Evolutionary conservation across 2,113 vertebrate species (phyloP).

Genomic region (Stegastes partitus): DNA sequence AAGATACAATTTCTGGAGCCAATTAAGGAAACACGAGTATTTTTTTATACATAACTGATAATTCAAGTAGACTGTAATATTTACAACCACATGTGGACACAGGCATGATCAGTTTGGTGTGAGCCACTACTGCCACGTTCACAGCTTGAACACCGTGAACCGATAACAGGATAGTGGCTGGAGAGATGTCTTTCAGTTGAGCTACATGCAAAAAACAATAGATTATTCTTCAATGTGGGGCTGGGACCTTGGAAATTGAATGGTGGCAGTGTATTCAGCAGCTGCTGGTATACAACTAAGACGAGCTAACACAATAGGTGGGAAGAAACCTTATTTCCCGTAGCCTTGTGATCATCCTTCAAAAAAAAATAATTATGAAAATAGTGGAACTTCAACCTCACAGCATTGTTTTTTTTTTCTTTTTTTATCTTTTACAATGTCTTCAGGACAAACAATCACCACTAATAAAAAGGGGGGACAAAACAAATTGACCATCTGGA

Average conservation of each 20-base stretch:
- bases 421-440: too few relatives aligned
- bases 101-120: slow-evolving; percentile 30
- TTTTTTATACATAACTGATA: slow-evolving; percentile 42
- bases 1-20: slow-evolving; percentile 36
- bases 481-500: slow-evolving; percentile 76
- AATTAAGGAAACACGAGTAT: slow-evolving; percentile 47
- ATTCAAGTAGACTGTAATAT: slow-evolving; percentile 60
- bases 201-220: slow-evolving; percentile 59
- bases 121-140: slow-evolving; percentile 32
- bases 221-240: slow-evolving; percentile 50
- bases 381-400: slow-evolving; percentile 89
- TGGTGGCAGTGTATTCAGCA: slow-evolving; percentile 84
- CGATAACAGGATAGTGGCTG: slow-evolving; percentile 34
- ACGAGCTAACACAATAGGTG: slow-evolving; percentile 56
- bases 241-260: slow-evolving; percentile 75
- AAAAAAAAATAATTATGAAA: slow-evolving; percentile 75
- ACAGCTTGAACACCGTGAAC: slow-evolving; percentile 25
- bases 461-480: slow-evolving; percentile 88
- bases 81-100: slow-evolving; percentile 61
- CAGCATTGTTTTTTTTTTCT: slow-evolving; percentile 91
- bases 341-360: slow-evolving; percentile 75
- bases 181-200: slow-evolving; percentile 61
- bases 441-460: slow-evolving; percentile 92
- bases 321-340: slow-evolving; percentile 67
- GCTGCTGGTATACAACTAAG: slow-evolving; percentile 72